Evolutionary conservation across 2,113 vertebrate species (phyloP).

Genomic region (Pleuronectes platessa): DNA sequence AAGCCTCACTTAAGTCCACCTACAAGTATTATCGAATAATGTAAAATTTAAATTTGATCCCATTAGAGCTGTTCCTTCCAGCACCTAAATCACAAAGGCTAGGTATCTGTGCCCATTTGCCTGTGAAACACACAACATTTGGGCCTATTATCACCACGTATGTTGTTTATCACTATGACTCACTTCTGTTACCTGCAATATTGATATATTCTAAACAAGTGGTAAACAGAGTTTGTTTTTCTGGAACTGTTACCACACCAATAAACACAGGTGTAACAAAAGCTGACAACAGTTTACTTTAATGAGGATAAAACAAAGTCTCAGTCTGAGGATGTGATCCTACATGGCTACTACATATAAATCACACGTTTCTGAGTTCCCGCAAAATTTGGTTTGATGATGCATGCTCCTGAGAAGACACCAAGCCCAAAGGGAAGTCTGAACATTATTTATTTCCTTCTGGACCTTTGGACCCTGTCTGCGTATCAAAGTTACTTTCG

Average conservation of each 20-base stretch:
- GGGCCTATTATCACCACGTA: background rate
- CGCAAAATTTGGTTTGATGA: constrained; percentile 12
- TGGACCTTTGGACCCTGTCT: background rate
- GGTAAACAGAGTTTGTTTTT: too few species aligned
- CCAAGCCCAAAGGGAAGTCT: background rate
- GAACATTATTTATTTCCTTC: background rate
- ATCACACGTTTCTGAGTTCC: constrained; percentile 15
- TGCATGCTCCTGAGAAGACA: background rate
- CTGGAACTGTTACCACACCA: background rate
- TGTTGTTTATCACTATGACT: constrained; percentile 4
- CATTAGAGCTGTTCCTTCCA: too few species aligned
- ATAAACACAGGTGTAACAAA: constrained; percentile 22
- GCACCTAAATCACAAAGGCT: background rate
- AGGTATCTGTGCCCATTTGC: background rate
- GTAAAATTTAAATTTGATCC: too few species aligned
- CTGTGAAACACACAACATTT: too few species aligned
- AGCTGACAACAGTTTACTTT: constrained; percentile 20
- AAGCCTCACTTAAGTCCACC: background rate
- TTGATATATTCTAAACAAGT: too few species aligned
- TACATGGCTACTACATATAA: constrained; percentile 9
- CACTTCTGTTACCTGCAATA: background rate
- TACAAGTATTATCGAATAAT: background rate
- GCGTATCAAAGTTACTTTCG: too few species aligned
- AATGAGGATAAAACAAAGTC: constrained; percentile 12
- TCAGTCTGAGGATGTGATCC: constrained; percentile 13